Base-by-base conservation (phyloP, 2,888 invertebrate species). In the Papilio elwesi region DNA sequence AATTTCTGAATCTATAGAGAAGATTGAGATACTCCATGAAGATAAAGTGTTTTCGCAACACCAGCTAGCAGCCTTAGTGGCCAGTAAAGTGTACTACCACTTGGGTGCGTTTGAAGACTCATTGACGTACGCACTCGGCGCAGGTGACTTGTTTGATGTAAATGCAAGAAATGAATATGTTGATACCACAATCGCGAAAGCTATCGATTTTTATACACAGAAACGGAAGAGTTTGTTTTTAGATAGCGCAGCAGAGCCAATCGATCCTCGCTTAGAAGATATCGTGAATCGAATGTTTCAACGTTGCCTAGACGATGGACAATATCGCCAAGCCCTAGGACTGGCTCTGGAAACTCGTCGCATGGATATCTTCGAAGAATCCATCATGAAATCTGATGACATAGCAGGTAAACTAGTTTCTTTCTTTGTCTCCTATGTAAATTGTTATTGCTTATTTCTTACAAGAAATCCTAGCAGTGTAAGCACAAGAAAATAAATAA, bases 281-380 rank as follows among this genome's bases (percentile, higher is more conserved):
- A 98, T 99, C 79, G 99, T 99, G 0, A 97, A 99, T 87, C 95
- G 98, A 68, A 99, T 99, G 98, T 99, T 99, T 90, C 97, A 98
- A 83, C 95, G 98, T 75, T 99, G 99, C 83, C 94, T 99, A 78
- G 98, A 98, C 76, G 98, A 99, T 87, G 97, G 97, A 49, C 99
- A 99, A 84, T 98, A 97, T 87, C 96, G 98, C 62, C 99, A 99
- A 88, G 99, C 99, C 7, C 94, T 99, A 57, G 99, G 99, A 0
- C 95, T 99, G 82, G 98, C 99, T 5, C 93, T 99, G 68, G 99
- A 99, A 90, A 99, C 99, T 0, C 95, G 98, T 64, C 95, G 99
- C 71, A 98, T 99, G 97, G 99, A 99, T 87, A 97, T 99, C 80
- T 99, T 99, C 83, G 97, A 98, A 85, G 95, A 96, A 76, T 97